Conservation (phyloP, 2,797 vertebrate species). For the Phoxinus dragarum region DNA sequence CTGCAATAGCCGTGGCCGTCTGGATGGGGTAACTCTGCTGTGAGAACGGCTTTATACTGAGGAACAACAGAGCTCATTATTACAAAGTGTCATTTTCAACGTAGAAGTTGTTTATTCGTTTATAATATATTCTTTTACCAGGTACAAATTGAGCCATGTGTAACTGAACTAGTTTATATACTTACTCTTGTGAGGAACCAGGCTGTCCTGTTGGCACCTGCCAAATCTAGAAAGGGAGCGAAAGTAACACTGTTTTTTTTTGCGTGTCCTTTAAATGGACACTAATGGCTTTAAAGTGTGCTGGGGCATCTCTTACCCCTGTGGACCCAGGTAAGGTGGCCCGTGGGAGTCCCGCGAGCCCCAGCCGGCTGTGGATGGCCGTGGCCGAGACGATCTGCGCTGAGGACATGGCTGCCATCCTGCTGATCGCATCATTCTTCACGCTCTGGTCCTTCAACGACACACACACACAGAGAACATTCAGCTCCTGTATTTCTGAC, state of each 20-base stretch:
- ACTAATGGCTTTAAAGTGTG: constrained; percentile 19
- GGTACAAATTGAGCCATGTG: background rate
- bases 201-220: constrained; percentile 88
- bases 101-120: background rate
- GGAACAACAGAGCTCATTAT: constrained; percentile 37
- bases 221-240: constrained; percentile 82
- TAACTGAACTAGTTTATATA: constrained; percentile 49
- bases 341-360: constrained; percentile 92
- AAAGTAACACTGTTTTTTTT: background rate
- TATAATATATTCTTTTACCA: background rate
- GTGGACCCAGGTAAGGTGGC: constrained; percentile 90
- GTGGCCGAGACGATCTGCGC: constrained; percentile 98
- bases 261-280: background rate
- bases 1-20: constrained; percentile 94
- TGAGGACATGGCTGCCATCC: constrained; percentile 99
- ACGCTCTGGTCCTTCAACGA: constrained; percentile 93
- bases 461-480: constrained; percentile 52
- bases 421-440: constrained; percentile 98
- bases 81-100: background rate
- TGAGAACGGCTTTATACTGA: constrained; percentile 94
- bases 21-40: constrained; percentile 95
- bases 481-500: constrained; percentile 3
- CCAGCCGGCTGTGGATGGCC: constrained; percentile 98
- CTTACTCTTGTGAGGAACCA: constrained; percentile 92
- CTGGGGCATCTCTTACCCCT: constrained; percentile 82